Conservation (phyloP, 2,113 vertebrate species). For the Aphelocoma coerulescens region DNA sequence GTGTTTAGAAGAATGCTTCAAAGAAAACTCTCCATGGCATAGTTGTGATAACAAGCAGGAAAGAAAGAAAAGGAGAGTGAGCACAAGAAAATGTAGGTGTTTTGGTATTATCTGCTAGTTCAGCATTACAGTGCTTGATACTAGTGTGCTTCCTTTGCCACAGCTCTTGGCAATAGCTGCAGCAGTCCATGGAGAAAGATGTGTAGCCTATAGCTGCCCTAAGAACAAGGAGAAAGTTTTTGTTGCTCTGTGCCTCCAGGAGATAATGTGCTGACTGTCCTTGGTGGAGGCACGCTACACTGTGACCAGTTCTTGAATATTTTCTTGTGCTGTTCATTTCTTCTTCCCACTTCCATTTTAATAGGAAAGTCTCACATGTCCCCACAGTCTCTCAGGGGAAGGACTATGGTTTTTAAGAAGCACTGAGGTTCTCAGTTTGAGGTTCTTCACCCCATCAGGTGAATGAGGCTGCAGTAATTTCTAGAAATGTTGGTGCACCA, state of each 20-base stretch:
- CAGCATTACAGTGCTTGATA: neutral
- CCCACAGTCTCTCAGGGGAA: neutral
- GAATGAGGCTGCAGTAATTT: neutral
- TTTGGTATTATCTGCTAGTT: slow-evolving; percentile 8
- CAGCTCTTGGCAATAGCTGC: neutral
- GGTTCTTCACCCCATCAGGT: neutral
- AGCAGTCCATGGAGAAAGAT: neutral
- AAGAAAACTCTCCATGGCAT: neutral
- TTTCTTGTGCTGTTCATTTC: neutral
- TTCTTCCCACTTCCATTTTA: neutral
- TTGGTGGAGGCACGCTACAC: neutral
- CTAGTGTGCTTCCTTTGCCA: neutral
- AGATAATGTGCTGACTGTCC: neutral
- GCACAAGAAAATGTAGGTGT: neutral
- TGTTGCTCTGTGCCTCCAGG: neutral
- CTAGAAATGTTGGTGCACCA: neutral
- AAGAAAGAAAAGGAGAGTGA: slow-evolving; percentile 1
- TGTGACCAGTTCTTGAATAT: neutral
- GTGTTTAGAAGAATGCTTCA: slow-evolving; percentile 14
- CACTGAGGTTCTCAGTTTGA: neutral
- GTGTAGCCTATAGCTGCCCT: neutral
- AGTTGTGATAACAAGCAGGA: slow-evolving; percentile 20
- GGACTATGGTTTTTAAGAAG: neutral
- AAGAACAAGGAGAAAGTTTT: neutral
- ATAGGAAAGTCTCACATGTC: neutral